Conservation (phyloP, 2,113 vertebrate genomes). For the Macroglossus sobrinus region DNA sequence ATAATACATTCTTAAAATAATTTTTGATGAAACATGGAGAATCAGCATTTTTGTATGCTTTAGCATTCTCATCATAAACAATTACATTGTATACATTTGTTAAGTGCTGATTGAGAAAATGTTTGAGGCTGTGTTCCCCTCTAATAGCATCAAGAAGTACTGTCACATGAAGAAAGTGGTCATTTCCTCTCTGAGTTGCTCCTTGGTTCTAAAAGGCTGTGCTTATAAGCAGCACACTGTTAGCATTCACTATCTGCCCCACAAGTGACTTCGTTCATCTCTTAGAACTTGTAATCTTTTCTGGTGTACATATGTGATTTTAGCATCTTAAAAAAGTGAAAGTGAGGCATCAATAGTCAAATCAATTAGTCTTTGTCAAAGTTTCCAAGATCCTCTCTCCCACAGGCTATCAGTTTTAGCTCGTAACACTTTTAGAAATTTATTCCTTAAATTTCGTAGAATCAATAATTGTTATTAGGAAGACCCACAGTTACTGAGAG, state of each 20-base stretch:
- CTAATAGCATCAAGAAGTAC: accelerated
- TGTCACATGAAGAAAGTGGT: accelerated
- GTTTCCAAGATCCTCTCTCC: neutral
- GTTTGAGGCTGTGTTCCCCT: neutral
- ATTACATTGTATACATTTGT: neutral
- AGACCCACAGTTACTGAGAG: neutral
- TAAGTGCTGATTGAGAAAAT: neutral
- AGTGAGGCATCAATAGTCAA: neutral
- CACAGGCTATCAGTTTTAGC: neutral
- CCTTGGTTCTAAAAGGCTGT: neutral
- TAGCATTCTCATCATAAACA: neutral
- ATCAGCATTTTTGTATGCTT: neutral
- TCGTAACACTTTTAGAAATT: neutral
- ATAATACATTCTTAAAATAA: neutral
- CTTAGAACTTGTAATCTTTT: neutral
- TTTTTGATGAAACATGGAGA: neutral
- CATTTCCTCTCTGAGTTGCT: neutral
- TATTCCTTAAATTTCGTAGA: neutral
- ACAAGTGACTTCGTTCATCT: neutral
- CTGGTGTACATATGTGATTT: neutral
- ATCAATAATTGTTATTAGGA: neutral
- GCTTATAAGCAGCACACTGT: neutral
- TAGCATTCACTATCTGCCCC: neutral
- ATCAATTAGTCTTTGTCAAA: neutral
- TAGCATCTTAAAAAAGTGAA: neutral